A percentile compares a stretch with the other conserved stretches of the same genome.
Evolutionary conservation across 2,888 invertebrate genomes (phyloP).

Genomic region (Operophtera brumata): DNA sequence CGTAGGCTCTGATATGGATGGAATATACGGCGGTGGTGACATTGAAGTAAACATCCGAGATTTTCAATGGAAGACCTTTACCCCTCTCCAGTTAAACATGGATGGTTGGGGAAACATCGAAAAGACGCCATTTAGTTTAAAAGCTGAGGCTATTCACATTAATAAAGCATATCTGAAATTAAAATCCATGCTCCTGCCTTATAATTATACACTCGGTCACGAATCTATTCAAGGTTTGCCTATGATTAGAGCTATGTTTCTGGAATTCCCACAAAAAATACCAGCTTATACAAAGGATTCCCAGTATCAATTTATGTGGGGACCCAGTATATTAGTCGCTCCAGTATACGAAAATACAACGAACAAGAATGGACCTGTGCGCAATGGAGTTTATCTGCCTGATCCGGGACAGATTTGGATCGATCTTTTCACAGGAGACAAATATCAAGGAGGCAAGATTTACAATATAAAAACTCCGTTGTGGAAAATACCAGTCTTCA

Average conservation of each 20-base stretch:
- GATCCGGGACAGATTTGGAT: conserved; percentile 63
- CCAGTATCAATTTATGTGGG: conserved; percentile 77
- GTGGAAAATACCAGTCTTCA: conserved; percentile 70
- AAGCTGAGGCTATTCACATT: conserved; percentile 55
- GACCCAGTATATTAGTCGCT: conserved; percentile 66
- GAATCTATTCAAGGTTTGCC: conserved; percentile 61
- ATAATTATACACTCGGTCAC: conserved; percentile 65
- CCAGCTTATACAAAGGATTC: conserved; percentile 59
- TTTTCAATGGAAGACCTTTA: conserved; percentile 74
- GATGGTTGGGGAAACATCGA: conserved; percentile 68
- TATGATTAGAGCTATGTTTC: conserved; percentile 71
- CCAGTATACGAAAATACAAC: conserved; percentile 55
- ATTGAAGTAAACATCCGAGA: conserved; percentile 65
- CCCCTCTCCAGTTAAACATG: conserved; percentile 72
- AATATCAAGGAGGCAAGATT: conserved; percentile 68
- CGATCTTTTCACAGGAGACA: conserved; percentile 66
- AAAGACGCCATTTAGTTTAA: conserved; percentile 68
- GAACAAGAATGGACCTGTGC: conserved; percentile 39
- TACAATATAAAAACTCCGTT: conserved; percentile 58
- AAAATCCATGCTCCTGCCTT: conserved; percentile 69
- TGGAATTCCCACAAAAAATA: conserved; percentile 61
- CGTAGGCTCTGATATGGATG: conserved; percentile 73
- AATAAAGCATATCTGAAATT: conserved; percentile 72
- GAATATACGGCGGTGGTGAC: conserved; percentile 62
- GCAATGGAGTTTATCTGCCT: conserved; percentile 64